These are phyloP conservation scores for Melozone crissalis DNA, from an alignment of 2,113 vertebrate species.

Conservation along the genomic window DNA sequence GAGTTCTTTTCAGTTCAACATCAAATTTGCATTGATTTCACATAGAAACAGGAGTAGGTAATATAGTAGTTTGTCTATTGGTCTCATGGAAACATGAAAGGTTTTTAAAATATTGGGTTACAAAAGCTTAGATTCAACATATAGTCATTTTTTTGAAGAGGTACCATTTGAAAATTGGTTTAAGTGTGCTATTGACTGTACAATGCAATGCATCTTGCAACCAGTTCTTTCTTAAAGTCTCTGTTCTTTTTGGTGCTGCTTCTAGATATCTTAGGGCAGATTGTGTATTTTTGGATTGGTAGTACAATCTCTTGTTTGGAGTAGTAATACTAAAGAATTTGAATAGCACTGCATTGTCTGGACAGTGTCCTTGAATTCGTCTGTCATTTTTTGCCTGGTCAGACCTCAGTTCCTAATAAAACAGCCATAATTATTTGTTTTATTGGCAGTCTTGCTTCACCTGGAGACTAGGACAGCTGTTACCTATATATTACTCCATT, in stretches of 20 bases:
- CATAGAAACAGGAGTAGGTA: neutral
- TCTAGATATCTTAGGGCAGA: neutral
- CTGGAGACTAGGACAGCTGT: neutral
- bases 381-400: neutral
- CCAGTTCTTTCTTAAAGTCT: neutral
- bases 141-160: neutral
- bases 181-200: neutral
- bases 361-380: neutral
- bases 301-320: neutral
- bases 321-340: neutral
- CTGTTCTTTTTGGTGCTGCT: neutral
- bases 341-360: neutral
- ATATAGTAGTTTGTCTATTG: neutral
- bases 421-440: neutral
- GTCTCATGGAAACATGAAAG: neutral
- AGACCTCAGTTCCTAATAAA: neutral
- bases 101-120: neutral
- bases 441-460: neutral
- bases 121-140: neutral
- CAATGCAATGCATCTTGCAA: neutral
- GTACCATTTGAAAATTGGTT: neutral
- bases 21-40: neutral
- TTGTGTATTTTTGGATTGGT: neutral
- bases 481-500: neutral
- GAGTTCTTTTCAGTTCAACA: neutral